Evolutionary conservation across 2,113 vertebrate species (phyloP).

Genomic region (Hemicordylus capensis): DNA sequence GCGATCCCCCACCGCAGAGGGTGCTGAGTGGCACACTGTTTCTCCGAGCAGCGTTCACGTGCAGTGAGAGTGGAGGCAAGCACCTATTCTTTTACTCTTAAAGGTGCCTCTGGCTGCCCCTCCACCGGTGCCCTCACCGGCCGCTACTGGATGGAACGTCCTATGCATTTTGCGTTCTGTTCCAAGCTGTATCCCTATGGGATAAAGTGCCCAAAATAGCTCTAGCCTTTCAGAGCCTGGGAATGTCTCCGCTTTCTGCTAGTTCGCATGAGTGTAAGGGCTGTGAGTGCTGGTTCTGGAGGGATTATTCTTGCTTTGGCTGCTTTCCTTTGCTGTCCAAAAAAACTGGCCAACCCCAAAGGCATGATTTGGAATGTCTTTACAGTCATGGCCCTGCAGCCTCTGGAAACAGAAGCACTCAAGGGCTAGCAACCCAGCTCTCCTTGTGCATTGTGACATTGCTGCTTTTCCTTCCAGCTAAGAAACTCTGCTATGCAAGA

Average conservation of each 20-base stretch:
- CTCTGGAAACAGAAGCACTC: not conserved
- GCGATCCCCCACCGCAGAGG: no score
- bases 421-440: not conserved
- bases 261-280: not conserved
- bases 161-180: no score
- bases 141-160: no score
- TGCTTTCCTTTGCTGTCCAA: not conserved
- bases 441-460: no score
- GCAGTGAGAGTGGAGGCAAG: no score
- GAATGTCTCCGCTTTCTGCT: conserved; percentile 18
- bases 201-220: not conserved
- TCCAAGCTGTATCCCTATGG: not conserved
- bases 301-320: not conserved
- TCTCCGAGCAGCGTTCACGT: no score
- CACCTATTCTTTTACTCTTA: no score
- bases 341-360: not conserved
- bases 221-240: not conserved
- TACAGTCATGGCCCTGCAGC: not conserved
- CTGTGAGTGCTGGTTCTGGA: not conserved
- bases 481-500: not conserved
- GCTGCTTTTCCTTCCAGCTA: not conserved
- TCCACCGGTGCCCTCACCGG: no score
- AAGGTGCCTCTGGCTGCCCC: no score
- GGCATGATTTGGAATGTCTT: not conserved
- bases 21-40: no score